Evolutionary conservation across 2,113 vertebrate species (phyloP).

Genomic region (Oreochromis aureus): DNA sequence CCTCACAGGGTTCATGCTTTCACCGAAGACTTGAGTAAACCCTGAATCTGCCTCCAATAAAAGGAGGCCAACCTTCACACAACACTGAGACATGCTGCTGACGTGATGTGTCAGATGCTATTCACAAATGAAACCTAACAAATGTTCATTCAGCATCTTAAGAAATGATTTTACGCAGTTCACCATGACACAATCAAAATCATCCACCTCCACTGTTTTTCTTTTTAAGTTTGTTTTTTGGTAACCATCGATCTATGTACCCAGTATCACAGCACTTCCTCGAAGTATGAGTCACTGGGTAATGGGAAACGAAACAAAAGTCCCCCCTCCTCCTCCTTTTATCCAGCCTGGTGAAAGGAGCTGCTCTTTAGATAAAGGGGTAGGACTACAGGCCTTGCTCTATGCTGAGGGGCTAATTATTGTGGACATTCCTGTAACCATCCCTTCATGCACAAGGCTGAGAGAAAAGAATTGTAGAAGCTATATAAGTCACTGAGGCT

Average conservation of each 20-base stretch:
- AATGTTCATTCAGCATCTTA: background rate
- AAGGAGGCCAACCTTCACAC: background rate
- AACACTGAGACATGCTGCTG: background rate
- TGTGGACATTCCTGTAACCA: conserved; percentile 11
- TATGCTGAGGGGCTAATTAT: conserved; percentile 15
- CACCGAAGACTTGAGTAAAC: background rate
- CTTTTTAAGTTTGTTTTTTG: background rate
- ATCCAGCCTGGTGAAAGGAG: background rate
- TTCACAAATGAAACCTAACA: background rate
- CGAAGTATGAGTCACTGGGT: conserved; percentile 29
- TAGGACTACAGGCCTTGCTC: background rate
- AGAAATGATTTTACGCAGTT: background rate
- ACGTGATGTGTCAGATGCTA: background rate
- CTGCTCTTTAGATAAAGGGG: background rate
- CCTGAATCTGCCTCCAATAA: background rate
- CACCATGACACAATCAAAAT: background rate
- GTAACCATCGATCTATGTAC: background rate
- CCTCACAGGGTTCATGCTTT: background rate
- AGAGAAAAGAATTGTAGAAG: background rate
- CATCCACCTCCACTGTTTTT: background rate
- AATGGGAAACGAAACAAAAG: conserved; percentile 3
- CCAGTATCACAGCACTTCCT: background rate
- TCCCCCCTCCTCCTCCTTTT: background rate
- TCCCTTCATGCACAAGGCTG: background rate
- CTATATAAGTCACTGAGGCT: background rate